Evolutionary conservation across 2,113 vertebrate genomes (phyloP).

Genomic region (Stomatorhinus ivindoensis): DNA sequence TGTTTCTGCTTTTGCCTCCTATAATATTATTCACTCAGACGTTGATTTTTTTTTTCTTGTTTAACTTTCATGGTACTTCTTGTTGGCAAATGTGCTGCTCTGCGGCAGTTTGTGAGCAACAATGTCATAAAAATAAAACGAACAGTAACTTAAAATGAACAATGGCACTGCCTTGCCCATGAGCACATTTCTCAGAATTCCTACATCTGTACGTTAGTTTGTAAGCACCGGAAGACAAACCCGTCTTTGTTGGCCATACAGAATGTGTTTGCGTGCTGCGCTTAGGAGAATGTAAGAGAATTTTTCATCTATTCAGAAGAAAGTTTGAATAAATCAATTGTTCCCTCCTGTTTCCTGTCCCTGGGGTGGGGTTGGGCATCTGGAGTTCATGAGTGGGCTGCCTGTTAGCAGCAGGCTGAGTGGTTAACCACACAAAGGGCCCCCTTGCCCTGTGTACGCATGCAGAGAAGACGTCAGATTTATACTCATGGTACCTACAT

Average conservation of each 20-base stretch:
- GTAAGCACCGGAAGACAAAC: neutral
- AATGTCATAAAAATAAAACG: neutral
- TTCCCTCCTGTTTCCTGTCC: constrained; percentile 14
- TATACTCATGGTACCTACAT: neutral
- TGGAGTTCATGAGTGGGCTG: neutral
- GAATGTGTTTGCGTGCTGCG: neutral
- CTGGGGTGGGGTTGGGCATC: neutral
- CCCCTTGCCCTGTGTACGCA: neutral
- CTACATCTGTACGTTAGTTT: neutral
- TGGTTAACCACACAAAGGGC: neutral
- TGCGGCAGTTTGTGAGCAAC: neutral
- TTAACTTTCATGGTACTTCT: neutral
- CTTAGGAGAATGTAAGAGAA: neutral
- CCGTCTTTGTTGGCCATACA: neutral
- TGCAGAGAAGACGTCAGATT: neutral
- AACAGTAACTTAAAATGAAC: neutral
- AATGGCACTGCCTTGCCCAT: neutral
- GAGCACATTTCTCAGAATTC: neutral
- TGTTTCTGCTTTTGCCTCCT: neutral
- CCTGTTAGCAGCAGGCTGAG: neutral
- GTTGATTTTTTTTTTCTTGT: neutral
- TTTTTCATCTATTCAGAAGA: neutral
- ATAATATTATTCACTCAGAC: neutral
- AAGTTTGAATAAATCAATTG: constrained; percentile 11
- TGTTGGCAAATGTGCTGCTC: neutral